These are phyloP conservation scores for Dromaius novaehollandiae DNA, from an alignment of 2,113 vertebrate genomes.

Conservation along the genomic window DNA sequence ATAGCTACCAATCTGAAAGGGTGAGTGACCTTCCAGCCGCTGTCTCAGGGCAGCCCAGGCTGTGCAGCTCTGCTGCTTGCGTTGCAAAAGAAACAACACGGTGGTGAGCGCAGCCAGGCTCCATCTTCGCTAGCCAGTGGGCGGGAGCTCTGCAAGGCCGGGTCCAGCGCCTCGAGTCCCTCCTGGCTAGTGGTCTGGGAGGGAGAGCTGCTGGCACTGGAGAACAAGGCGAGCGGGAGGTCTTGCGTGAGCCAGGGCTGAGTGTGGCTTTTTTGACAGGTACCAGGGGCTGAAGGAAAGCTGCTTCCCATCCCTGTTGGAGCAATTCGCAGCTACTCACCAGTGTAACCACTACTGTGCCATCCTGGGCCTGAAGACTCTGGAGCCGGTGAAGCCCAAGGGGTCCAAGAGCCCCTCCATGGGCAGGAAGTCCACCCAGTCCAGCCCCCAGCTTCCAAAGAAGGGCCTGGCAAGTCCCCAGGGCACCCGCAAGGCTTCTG, in stretches of 20 bases:
- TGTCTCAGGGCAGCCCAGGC: not conserved
- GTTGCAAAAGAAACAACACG: fast-evolving
- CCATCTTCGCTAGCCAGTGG: fast-evolving
- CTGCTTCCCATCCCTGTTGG: constrained; percentile 84
- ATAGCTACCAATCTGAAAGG: constrained; percentile 92
- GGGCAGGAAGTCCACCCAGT: constrained; percentile 84
- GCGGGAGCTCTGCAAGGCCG: not conserved
- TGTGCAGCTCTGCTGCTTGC: fast-evolving
- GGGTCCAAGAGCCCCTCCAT: constrained; percentile 88
- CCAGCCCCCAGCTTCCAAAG: constrained; percentile 89
- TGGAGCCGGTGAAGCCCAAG: constrained; percentile 85
- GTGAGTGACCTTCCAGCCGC: constrained; percentile 73
- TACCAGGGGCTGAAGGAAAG: constrained; percentile 93
- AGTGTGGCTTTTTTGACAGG: constrained; percentile 74
- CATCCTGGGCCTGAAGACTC: constrained; percentile 84
- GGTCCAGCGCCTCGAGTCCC: not conserved
- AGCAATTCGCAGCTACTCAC: constrained; percentile 86
- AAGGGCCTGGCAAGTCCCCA: constrained; percentile 87
- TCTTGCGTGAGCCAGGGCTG: not conserved
- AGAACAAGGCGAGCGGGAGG: not conserved
- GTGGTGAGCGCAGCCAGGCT: fast-evolving
- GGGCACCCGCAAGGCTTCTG: constrained; percentile 75
- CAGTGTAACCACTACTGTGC: constrained; percentile 91
- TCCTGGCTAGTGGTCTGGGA: not conserved
- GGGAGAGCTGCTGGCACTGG: not conserved